Base-by-base conservation (phyloP, 2,113 vertebrate genomes). In the Neodontobutis hainanensis region DNA sequence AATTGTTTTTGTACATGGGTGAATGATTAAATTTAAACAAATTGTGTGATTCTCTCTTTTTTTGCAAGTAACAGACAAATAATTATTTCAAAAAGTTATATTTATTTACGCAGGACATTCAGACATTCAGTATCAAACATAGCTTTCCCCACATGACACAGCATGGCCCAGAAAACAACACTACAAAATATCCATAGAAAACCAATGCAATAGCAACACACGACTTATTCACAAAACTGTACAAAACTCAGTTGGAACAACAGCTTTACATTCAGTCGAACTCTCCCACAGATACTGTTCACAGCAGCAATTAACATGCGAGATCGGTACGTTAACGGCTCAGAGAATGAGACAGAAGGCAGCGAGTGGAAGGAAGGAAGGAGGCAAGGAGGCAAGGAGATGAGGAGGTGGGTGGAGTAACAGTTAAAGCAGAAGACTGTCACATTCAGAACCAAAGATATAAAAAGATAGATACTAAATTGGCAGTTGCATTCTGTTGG, bases 1-100 rank as follows among this genome's bases (percentile, higher is more conserved):
- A 86, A 65, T 85, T 91, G 86, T 90, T 92, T 92, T 93, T 92
- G 90, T 93, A 92, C 89, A 92, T 89, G 86, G 89, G 77, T 80
- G 77, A 91, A 83, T 85, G 65, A 90, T 85, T 90, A 86, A 89
- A 91, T 83, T 86, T 68, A 68, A 83, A 36, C 44, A 40, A 75
- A 74, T 53, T 44, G 9, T 61, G 5, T 55, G 61, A 62, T 70
- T 45, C 12, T 56, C 53, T 5, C 11, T 60, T 4, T 4, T 48
- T 59, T 53, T 58, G 4, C 35, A 11, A 2, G 2, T 5, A 6
- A 4, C 5, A 49, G 8, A 16, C 47, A 63, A 46, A 14, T 52
- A 9, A 16, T 43, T 50, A 49, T 56, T 70, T 67, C 47, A 81
- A 80, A 85, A 83, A 84, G 34, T 56, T 44, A 64, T 68, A 55